Base-by-base conservation (phyloP, 1,140 invertebrate species). In the Rhysida immarginata region DNA sequence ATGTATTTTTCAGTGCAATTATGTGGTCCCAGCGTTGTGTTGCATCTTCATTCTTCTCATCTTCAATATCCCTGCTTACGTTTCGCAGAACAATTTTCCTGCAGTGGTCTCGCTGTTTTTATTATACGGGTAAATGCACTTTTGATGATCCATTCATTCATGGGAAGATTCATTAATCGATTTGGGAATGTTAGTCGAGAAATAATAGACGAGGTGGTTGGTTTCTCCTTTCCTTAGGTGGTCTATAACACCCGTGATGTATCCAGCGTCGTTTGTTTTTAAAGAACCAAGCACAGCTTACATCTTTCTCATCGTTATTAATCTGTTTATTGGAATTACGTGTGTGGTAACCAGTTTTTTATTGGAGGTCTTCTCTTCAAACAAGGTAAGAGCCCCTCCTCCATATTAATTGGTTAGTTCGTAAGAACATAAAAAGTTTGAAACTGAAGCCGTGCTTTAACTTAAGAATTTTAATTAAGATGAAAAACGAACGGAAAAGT, bases 301-400 rank as follows among this genome's bases (percentile, higher is more conserved):
- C 60, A 68, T 75, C 65, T 65, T 69, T 21, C 56, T 68, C 8
- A 74, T 68, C 52, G 71, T 71, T 45, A 56, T 70, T 16, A 74
- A 76, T 55, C 61, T 77, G 13, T 75, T 77, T 58, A 61, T 75
- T 13, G 75, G 75, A 1, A 67, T 73, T 1, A 74, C n/a, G n/a
- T n/a, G n/a, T n/a, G n/a, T n/a, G n/a, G n/a, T n/a, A n/a, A n/a
- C n/a, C n/a, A n/a, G n/a, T n/a, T n/a, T n/a, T n/a, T n/a, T n/a
- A n/a, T n/a, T n/a, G n/a, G n/a, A n/a, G n/a, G n/a, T n/a, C n/a
- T n/a, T n/a, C n/a, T n/a, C n/a, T n/a, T n/a, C n/a, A n/a, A n/a
- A n/a, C n/a, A n/a, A n/a, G n/a, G n/a, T n/a, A n/a, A n/a, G n/a
- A n/a, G n/a, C n/a, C n/a, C n/a, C n/a, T n/a, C n/a, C n/a, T n/a